Base-by-base conservation (phyloP, 2,113 vertebrate species). In the Hippocampus guttulatus region DNA sequence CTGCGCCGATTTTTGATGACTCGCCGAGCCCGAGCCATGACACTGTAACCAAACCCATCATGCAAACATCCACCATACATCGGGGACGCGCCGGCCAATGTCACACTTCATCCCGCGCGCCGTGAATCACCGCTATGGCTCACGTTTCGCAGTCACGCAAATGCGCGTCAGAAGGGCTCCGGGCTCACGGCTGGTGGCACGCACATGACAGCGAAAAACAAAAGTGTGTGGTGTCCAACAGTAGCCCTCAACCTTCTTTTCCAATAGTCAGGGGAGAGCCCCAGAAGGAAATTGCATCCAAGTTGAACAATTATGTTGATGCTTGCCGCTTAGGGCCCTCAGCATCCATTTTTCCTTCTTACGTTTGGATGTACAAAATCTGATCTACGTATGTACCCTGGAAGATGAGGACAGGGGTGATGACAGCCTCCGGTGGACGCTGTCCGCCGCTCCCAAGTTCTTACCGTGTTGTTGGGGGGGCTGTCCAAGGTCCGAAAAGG, bases 401-500 rank as follows among this genome's bases (percentile, higher is more conserved):
- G 49, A 18, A 18, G 18, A 3, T 43, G 10, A 74, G 60, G 74
- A 43, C 49, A 67, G 64, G 40, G 67, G 14, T 70, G 69, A 66
- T 6, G 54, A 58, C 20, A 20, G 14, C 51, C 54, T 54, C 23
- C 14, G 67, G 51, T 38, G 64, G 14, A 52, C 2, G 25, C 52
- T n/a, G 5, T 2, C 21, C 30, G 30, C 30, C 30, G 3, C 30
- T 2, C 47, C 23, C 12, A 27, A 10, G 60, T 60, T 64, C 85
- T 88, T 80, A 90, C 89, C 80, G 85, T 94, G 95, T 87, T 94
- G 85, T 94, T 88, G 89, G 96, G 96, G 89, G 96, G 96, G 92
- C 95, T 98, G 92, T 96, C 95, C 91, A 93, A 93, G 91, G 76
- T 77, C 47, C 87, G 87, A 81, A 93, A 92, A 80, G 92, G 93